Percentiles rank a stretch among this genome's conserved stretches.
These are phyloP conservation scores for Zaprionus taronus DNA, from an alignment of 1,140 invertebrate genomes.

Conservation along the genomic window DNA sequence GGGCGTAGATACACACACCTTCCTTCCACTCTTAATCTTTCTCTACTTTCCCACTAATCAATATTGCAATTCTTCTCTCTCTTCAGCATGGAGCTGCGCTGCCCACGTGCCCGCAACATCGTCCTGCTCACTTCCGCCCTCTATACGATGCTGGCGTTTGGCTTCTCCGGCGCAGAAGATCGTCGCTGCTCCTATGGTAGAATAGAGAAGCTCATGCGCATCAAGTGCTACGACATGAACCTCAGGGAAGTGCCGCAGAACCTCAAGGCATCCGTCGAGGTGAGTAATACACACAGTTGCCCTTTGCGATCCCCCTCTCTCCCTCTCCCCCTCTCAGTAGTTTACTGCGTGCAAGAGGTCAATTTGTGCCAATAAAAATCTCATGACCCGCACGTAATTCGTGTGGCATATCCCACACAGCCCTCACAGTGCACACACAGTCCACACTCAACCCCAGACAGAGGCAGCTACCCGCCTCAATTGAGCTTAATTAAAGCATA, in stretches of 20 bases:
- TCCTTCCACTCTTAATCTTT: background rate
- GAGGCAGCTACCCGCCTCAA: slow-evolving; percentile 39
- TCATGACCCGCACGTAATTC: slow-evolving; percentile 64
- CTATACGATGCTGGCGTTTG: slow-evolving; percentile 60
- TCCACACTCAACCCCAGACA: background rate
- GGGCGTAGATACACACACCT: background rate
- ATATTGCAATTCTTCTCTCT: slow-evolving; percentile 5
- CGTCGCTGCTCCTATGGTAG: slow-evolving; percentile 85
- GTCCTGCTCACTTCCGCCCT: slow-evolving; percentile 58
- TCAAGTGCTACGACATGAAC: slow-evolving; percentile 85
- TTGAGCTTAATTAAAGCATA: slow-evolving; percentile 82
- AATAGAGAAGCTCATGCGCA: slow-evolving; percentile 86
- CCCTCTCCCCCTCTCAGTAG: background rate
- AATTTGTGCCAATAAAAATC: slow-evolving; percentile 57
- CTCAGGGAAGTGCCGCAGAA: slow-evolving; percentile 85
- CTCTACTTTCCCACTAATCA: background rate
- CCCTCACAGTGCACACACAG: background rate
- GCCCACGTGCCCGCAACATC: slow-evolving; percentile 56
- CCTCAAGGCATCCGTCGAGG: slow-evolving; percentile 86
- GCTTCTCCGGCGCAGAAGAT: slow-evolving; percentile 52
- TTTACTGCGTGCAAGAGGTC: slow-evolving; percentile 26
- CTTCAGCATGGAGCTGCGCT: slow-evolving; percentile 75
- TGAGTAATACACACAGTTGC: slow-evolving; percentile 65
- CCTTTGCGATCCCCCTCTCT: background rate
- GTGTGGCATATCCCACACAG: slow-evolving; percentile 27